Evolutionary conservation across 2,797 vertebrate genomes (phyloP).

Genomic region (Gymnopithys bicolor): DNA sequence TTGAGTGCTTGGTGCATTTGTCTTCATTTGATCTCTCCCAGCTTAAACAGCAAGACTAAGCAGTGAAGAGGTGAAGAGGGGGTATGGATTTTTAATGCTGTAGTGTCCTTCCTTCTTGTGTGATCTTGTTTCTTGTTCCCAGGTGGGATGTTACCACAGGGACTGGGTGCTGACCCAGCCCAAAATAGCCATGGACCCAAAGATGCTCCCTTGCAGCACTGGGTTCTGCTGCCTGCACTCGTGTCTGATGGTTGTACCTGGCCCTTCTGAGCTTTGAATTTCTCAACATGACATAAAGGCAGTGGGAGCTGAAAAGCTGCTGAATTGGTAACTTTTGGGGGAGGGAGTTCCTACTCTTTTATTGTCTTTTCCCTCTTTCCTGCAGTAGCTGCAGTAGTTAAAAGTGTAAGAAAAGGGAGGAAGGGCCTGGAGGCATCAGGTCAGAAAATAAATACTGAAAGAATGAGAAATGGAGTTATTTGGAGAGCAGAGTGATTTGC

Average conservation of each 20-base stretch:
- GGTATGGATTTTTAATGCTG: not conserved
- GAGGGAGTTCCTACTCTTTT: not conserved
- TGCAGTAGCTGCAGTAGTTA: not conserved
- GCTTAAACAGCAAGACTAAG: not conserved
- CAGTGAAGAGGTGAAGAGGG: not conserved
- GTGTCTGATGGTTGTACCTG: rapidly evolving
- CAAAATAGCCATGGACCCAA: rapidly evolving
- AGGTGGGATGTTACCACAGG: not conserved
- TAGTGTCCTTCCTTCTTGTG: not conserved
- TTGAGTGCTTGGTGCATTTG: not conserved
- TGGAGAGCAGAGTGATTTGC: not conserved
- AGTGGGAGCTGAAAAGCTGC: not conserved
- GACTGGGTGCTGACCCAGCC: not conserved
- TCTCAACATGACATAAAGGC: not conserved
- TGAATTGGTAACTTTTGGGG: not conserved
- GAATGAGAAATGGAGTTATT: not conserved
- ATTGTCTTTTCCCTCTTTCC: not conserved
- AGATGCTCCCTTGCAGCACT: not conserved
- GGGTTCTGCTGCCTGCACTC: not conserved
- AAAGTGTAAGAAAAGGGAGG: not conserved
- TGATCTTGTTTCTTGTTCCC: rapidly evolving
- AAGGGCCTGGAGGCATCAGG: not conserved
- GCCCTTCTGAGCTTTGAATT: not conserved
- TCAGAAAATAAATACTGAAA: not conserved
- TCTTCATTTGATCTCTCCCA: not conserved